Base-by-base conservation (phyloP, 1,140 invertebrate genomes). In the Nomia melanderi region DNA sequence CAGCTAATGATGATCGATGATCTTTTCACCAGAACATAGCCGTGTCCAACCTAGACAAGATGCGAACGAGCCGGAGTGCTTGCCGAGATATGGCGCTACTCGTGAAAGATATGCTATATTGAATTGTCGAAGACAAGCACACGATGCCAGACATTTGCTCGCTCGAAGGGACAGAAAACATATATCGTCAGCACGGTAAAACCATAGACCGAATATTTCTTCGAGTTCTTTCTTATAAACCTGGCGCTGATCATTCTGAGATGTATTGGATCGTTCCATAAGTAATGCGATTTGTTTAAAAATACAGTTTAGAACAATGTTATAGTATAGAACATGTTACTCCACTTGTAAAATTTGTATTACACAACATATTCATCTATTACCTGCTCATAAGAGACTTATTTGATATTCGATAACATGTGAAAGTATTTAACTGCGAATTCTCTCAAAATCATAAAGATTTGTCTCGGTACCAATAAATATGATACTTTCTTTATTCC, bases 1-100 rank as follows among this genome's bases (percentile, higher is more conserved):
- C 78, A 64, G 67, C 84, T 88, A 88, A 88, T 88, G 85, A 86
- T 88, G 86, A 88, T 88, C 82, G 83, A 88, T 88, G 79, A 78
- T 82, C 78, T 84, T 78, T 70, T 81, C 78, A 78, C 78, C 69
- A 77, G 78, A 72, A 81, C 69, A 79, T 60, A 77, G 69, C 53
- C 64, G 69, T 25, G 53, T 23, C 29, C 44, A 6, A 17, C 25
- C 71, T 74, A 74, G 71, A 74, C 62, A 53, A 74, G 70, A 60
- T 29, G 69, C 41, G 69, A 72, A 62, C 69, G 23, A 72, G 60
- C 33, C 50, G 14, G 62, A 23, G 33, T 54, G 71, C 33, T 54
- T 27, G 50, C 44, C 20, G 20, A 60, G 50, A 39, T 60, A 65
- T 33, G 60, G 20, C 47, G 17, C 60, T 17, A 17, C 54, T n/a